These are phyloP conservation scores for Drosophila gunungcola DNA, from an alignment of 1,140 invertebrate genomes.

Conservation along the genomic window DNA sequence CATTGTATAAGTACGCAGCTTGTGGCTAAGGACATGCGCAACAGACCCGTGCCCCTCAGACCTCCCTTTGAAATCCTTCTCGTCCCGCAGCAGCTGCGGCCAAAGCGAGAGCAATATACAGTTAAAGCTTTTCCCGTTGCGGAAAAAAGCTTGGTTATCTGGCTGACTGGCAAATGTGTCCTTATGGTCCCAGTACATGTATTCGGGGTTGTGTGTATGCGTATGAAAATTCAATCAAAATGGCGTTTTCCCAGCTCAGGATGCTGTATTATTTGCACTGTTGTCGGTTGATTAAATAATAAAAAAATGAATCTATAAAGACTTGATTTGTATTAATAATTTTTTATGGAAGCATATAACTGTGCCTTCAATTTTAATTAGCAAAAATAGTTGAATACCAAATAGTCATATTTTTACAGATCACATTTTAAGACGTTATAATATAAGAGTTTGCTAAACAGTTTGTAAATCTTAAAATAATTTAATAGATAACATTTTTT, in stretches of 20 bases:
- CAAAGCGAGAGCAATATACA: slow-evolving; percentile 72
- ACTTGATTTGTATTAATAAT: neutral
- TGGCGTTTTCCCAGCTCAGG: slow-evolving; percentile 47
- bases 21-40: slow-evolving; percentile 75
- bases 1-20: slow-evolving; percentile 62
- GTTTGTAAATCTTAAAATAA: no score
- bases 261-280: slow-evolving; percentile 19
- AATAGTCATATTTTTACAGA: no score
- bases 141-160: slow-evolving; percentile 73
- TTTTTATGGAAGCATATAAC: no score
- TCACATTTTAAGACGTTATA: no score
- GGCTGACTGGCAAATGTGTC: slow-evolving; percentile 65
- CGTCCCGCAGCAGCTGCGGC: slow-evolving; percentile 41
- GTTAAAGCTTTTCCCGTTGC: slow-evolving; percentile 53
- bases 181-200: slow-evolving; percentile 45
- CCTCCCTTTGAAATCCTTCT: slow-evolving; percentile 11
- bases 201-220: slow-evolving; percentile 29
- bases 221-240: slow-evolving; percentile 70
- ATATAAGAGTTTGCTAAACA: no score
- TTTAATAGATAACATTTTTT: no score
- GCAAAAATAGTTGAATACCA: no score
- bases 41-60: slow-evolving; percentile 38
- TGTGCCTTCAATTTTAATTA: no score
- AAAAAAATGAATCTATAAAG: neutral
- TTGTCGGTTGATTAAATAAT: slow-evolving; percentile 11